Conservation (phyloP, 2,113 vertebrate genomes). For the Hepsetus odoe region DNA sequence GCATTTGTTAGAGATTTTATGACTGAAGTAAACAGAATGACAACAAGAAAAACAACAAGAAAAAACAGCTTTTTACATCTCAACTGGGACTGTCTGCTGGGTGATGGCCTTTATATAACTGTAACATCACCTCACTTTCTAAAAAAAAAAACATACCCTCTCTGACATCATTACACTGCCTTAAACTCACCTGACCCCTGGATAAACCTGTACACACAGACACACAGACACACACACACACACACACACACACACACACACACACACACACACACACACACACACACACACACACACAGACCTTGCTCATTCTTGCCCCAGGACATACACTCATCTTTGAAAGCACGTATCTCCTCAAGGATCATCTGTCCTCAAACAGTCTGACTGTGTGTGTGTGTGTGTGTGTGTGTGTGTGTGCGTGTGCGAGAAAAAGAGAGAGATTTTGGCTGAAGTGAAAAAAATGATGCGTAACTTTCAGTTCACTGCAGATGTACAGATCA, state of each 20-base stretch:
- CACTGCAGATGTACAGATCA: background rate
- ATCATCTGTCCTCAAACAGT: constrained; percentile 1
- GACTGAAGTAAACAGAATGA: too few relatives aligned
- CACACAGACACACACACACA: constrained; percentile 13
- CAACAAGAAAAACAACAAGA: too few relatives aligned
- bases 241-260: background rate
- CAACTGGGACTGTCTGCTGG: too few relatives aligned
- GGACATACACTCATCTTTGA: constrained; percentile 18
- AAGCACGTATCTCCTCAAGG: constrained; percentile 4
- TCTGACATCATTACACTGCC: constrained; percentile 2
- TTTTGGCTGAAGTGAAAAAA: constrained; percentile 7
- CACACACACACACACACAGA: background rate
- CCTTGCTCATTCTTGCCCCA: constrained; percentile 15
- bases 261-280: background rate
- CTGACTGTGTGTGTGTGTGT: background rate
- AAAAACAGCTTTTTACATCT: too few relatives aligned
- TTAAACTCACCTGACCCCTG: constrained; percentile 5
- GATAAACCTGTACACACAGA: constrained; percentile 2
- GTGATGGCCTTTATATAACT: too few relatives aligned
- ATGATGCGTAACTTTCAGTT: background rate
- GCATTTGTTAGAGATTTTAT: too few relatives aligned
- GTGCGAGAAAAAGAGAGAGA: background rate
- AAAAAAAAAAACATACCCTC: background rate
- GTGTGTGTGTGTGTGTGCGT: background rate
- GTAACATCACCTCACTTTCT: background rate